Evolutionary conservation across 2,797 vertebrate species (phyloP).

Genomic region (Poeciliopsis paucimaculata): DNA sequence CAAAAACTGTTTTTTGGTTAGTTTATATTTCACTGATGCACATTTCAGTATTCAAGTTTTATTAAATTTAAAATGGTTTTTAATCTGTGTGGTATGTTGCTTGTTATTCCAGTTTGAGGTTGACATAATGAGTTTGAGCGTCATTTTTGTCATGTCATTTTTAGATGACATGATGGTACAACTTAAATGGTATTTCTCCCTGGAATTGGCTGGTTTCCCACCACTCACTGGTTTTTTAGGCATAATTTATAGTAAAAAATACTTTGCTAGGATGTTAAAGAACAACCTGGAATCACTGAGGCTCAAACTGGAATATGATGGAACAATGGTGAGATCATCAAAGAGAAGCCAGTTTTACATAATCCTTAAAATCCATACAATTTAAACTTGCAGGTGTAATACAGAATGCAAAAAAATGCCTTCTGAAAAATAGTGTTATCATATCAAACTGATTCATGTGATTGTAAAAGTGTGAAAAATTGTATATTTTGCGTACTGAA

Average conservation of each 20-base stretch:
- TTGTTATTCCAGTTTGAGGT: neutral
- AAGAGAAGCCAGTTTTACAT: neutral
- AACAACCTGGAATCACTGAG: neutral
- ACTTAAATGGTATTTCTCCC: neutral
- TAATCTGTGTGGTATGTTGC: neutral
- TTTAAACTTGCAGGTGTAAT: neutral
- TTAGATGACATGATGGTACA: neutral
- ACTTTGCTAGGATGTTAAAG: neutral
- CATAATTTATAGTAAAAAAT: neutral
- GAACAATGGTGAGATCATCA: neutral
- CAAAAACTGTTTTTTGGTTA: constrained; percentile 38
- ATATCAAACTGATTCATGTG: neutral
- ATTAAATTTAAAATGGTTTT: constrained; percentile 58
- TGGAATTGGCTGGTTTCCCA: neutral
- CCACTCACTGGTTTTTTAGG: neutral
- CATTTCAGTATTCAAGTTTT: constrained; percentile 36
- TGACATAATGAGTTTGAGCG: neutral
- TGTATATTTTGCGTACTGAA: neutral
- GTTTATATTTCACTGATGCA: constrained; percentile 57
- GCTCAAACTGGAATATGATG: neutral
- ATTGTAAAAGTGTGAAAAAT: neutral
- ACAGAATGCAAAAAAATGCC: neutral
- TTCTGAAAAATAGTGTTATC: neutral
- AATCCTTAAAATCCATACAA: neutral
- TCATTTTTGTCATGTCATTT: neutral